Conservation (phyloP, 2,888 invertebrate species). For the Craniophora ligustri region DNA sequence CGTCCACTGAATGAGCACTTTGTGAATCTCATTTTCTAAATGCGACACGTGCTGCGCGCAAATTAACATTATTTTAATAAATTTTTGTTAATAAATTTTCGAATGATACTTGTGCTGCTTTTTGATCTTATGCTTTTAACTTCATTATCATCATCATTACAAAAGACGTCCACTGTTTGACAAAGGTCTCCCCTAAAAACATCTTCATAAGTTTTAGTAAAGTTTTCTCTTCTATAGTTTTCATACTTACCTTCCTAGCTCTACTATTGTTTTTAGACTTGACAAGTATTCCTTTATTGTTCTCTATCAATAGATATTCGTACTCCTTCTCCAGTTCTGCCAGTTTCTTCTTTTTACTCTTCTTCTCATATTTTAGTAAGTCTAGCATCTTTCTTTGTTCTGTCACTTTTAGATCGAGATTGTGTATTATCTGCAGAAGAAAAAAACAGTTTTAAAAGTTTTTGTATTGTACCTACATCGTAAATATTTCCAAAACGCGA, state of each 20-base stretch:
- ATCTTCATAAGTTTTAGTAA: neutral
- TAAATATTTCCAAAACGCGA: no score
- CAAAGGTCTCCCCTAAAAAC: no score
- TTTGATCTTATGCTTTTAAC: no score
- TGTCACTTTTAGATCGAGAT: conserved; percentile 91
- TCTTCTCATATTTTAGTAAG: conserved; percentile 91
- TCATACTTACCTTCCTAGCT: conserved; percentile 89
- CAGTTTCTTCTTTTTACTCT: conserved; percentile 89
- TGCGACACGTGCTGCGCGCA: conserved; percentile 88
- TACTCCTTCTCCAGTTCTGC: conserved; percentile 89
- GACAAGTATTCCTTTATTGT: conserved; percentile 84
- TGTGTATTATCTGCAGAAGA: conserved; percentile 74
- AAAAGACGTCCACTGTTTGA: no score
- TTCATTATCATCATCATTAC: no score
- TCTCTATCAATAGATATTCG: conserved; percentile 89
- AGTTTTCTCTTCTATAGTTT: neutral
- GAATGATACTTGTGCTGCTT: no score
- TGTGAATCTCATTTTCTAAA: conserved; percentile 94
- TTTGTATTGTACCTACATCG: neutral
- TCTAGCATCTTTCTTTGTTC: conserved; percentile 93
- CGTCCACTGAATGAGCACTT: conserved; percentile 93
- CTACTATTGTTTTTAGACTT: conserved; percentile 87
- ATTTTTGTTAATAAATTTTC: no score
- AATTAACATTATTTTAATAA: no score
- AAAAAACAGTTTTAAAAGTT: neutral